A percentile compares a stretch with the other conserved stretches of the same genome.
Evolutionary conservation across 2,888 invertebrate species (phyloP).

Genomic region (Salticus scenicus): DNA sequence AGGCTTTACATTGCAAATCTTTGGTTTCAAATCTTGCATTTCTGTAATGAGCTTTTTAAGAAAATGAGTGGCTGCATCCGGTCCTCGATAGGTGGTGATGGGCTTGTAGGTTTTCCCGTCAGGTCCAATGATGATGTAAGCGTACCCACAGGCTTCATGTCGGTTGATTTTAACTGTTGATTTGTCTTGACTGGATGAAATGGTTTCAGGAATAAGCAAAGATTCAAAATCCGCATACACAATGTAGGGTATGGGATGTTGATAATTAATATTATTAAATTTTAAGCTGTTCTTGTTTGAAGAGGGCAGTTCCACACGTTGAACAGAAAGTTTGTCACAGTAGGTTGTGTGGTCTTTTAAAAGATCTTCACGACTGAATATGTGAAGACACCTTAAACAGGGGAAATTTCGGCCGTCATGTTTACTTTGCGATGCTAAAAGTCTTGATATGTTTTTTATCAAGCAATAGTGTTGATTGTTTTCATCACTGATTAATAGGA

Average conservation of each 20-base stretch:
- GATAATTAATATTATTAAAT: not conserved
- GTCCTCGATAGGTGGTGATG: not conserved
- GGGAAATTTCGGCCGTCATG: not conserved
- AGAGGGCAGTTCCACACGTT: not conserved
- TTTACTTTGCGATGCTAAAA: not conserved
- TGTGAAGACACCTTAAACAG: not conserved
- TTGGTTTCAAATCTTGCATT: not conserved
- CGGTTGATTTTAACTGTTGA: not conserved
- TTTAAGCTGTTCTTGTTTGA: not conserved
- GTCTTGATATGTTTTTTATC: not conserved
- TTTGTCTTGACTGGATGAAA: too few relatives aligned
- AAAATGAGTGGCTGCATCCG: not conserved
- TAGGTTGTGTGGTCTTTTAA: not conserved
- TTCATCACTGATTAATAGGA: not conserved
- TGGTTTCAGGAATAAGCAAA: not conserved
- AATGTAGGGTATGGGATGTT: not conserved
- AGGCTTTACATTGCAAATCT: not conserved
- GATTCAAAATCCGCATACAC: not conserved
- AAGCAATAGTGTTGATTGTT: slow-evolving; percentile 27
- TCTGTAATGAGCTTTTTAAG: not conserved
- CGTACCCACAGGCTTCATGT: not conserved
- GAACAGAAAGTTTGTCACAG: not conserved
- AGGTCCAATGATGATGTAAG: not conserved
- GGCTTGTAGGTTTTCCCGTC: not conserved
- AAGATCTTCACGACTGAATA: not conserved